phyloP scores from a whole-genome alignment of 2,797 vertebrate genomes.

The Monodelphis domestica region DNA sequence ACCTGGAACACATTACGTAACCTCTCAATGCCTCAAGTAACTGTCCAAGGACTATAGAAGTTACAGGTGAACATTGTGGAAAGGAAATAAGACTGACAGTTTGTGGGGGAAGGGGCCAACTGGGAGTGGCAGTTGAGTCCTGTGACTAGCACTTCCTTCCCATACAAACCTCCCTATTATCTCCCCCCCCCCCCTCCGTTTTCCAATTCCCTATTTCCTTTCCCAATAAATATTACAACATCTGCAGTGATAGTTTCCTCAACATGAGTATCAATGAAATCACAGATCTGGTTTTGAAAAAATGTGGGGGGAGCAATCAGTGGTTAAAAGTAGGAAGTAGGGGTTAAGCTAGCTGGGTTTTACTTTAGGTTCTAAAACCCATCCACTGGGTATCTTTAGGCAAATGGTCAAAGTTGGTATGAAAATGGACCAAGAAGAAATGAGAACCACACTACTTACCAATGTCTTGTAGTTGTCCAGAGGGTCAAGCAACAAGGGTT shows the following conservation, averaged over 20 bases:
- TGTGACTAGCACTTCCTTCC: too few species aligned
- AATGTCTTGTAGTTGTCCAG: conserved; percentile 21
- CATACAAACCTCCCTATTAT: too few species aligned
- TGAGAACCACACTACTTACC: conserved; percentile 18
- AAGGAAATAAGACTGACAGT: too few species aligned
- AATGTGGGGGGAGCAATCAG: not conserved
- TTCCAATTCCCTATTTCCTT: too few species aligned
- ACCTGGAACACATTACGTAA: not conserved
- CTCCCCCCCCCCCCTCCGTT: too few species aligned
- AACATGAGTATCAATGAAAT: not conserved
- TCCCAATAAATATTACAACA: too few species aligned
- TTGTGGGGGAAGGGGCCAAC: too few species aligned
- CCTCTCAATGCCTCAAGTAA: not conserved
- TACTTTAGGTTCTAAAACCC: not conserved
- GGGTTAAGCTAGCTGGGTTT: not conserved
- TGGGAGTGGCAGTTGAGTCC: too few species aligned
- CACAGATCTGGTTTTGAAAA: too few species aligned
- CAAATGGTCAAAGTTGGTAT: not conserved
- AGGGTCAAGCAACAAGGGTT: conserved; percentile 22
- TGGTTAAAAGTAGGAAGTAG: not conserved
- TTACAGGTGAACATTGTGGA: not conserved
- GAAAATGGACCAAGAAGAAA: conserved; percentile 16
- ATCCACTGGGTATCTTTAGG: not conserved
- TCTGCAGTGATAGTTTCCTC: not conserved
- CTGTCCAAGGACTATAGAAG: not conserved